phyloP scores from a whole-genome alignment of 2,113 vertebrate species.

The Tragelaphus imberbis region DNA sequence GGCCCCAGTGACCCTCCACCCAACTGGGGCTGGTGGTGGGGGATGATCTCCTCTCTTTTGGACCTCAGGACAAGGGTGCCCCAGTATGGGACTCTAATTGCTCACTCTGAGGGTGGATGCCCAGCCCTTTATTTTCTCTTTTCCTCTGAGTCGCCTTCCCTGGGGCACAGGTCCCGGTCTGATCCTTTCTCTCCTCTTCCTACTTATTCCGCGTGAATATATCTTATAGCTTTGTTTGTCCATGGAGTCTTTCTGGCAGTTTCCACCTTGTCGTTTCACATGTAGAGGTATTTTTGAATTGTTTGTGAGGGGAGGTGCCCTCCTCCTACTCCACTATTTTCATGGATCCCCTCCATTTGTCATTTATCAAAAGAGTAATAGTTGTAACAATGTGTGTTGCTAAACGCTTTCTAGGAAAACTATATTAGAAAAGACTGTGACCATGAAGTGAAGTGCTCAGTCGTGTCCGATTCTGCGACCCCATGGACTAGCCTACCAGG shows the following conservation, averaged over 20 bases:
- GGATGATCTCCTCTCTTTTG: background rate
- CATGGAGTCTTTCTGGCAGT: background rate
- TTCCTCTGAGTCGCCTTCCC: background rate
- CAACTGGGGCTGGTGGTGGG: background rate
- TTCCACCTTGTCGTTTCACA: background rate
- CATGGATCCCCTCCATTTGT: background rate
- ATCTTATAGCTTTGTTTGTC: background rate
- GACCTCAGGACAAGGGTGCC: background rate
- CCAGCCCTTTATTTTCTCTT: background rate
- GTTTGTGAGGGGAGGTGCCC: background rate
- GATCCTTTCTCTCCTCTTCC: background rate
- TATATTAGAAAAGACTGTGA: background rate
- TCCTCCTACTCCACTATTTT: background rate
- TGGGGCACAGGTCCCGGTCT: background rate
- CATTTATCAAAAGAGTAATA: background rate
- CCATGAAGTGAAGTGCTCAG: background rate
- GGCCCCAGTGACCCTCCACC: background rate
- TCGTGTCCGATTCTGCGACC: fast-evolving
- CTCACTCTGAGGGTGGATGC: background rate
- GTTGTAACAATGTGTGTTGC: background rate
- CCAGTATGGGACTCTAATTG: background rate
- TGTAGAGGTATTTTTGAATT: background rate
- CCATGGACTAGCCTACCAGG: background rate
- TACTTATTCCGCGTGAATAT: background rate
- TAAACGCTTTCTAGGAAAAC: background rate